These are phyloP conservation scores for Cheirogaleus major DNA, from an alignment of 2,797 vertebrate genomes.

Conservation along the genomic window DNA sequence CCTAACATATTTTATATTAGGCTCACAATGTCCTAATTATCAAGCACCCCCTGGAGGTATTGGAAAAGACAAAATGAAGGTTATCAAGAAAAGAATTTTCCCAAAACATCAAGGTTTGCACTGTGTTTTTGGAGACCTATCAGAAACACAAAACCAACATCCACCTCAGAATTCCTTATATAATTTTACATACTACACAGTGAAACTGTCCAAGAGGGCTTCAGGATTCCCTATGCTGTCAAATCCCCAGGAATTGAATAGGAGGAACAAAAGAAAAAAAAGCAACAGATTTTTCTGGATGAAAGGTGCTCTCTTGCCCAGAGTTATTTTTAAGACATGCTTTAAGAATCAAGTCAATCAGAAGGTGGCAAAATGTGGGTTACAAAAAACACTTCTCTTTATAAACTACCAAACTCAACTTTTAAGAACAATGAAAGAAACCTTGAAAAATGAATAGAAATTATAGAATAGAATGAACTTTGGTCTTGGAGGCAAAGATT, in stretches of 20 bases:
- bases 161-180: background rate
- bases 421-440: conserved; percentile 34
- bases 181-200: background rate
- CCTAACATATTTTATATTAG: background rate
- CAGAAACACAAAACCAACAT: background rate
- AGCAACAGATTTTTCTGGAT: background rate
- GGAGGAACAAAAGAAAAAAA: background rate
- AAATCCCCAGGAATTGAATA: background rate
- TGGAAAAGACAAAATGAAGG: background rate
- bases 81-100: background rate
- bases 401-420: background rate
- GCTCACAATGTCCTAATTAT: background rate
- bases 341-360: background rate
- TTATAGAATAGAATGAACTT: background rate
- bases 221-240: background rate
- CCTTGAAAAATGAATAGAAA: background rate
- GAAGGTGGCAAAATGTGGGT: background rate
- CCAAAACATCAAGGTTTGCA: background rate
- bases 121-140: background rate
- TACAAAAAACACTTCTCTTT: background rate
- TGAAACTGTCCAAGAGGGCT: background rate
- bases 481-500: background rate
- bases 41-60: background rate
- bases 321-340: background rate
- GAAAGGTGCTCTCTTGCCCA: conserved; percentile 24